phyloP scores from a whole-genome alignment of 1,140 invertebrate species.

The honey bee (Apis mellifera) region Amel_HAv3.1 CM009934.2:11325501-11326000 shows the following conservation, averaged over 20 bases:
- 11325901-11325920: neutral
- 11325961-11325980: neutral
- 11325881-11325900: constrained; percentile 35
- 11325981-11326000: no score
- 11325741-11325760: neutral
- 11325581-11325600: constrained; percentile 9
- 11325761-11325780: neutral
- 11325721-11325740: no score
- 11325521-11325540: constrained; percentile 6
- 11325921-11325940: neutral
- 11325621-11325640: neutral
- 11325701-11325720: no score
- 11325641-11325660: neutral
- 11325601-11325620: neutral
- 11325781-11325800: neutral
- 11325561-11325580: constrained; percentile 35
- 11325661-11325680: neutral
- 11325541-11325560: neutral
- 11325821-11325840: constrained; percentile 21
- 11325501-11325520: constrained; percentile 51
- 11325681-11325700: no score
- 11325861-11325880: constrained; percentile 46
- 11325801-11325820: constrained; percentile 27
- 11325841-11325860: neutral
- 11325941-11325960: neutral